A percentile compares a stretch with the other conserved stretches of the same genome.
Evolutionary conservation across 35 echinoderm and acorn worm genomes (phyloP).

Genomic region (Heliocidaris erythrogramma): DNA sequence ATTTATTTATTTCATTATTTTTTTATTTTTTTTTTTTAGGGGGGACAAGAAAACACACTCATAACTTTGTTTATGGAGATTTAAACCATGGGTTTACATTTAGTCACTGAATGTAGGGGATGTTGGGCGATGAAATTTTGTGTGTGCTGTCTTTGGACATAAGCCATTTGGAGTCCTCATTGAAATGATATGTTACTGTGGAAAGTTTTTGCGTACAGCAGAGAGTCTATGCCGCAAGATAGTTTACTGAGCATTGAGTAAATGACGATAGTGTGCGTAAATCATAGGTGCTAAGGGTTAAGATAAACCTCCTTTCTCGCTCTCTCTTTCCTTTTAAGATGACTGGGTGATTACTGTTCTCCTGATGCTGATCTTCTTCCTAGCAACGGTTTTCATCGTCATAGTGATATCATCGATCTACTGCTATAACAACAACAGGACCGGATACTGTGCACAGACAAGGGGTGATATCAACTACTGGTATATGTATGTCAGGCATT

Average conservation of each 20-base stretch:
- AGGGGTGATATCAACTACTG: slow-evolving; percentile 85
- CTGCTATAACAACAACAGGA: slow-evolving; percentile 67
- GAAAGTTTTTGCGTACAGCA: no score
- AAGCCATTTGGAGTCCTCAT: no score
- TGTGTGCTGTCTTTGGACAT: no score
- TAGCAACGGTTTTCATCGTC: slow-evolving; percentile 70
- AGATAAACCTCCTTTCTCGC: background rate
- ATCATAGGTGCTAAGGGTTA: background rate
- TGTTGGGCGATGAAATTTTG: no score
- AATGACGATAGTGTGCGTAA: background rate
- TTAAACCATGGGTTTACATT: no score
- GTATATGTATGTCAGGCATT: slow-evolving; percentile 81
- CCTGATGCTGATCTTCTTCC: slow-evolving; percentile 89
- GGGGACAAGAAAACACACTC: no score
- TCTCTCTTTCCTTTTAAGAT: slow-evolving; percentile 63
- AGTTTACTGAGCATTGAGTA: background rate
- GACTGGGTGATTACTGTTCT: slow-evolving; percentile 82
- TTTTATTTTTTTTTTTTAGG: no score
- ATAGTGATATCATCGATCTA: slow-evolving; percentile 82
- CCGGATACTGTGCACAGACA: slow-evolving; percentile 67
- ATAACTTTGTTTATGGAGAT: no score
- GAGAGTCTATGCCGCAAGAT: no score
- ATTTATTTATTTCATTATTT: no score
- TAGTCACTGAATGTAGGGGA: no score
- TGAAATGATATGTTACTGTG: no score